A percentile compares a stretch with the other conserved stretches of the same genome.
These are phyloP conservation scores for Scleropages formosus DNA, from an alignment of 2,797 vertebrate species.

Conservation along the genomic window DNA sequence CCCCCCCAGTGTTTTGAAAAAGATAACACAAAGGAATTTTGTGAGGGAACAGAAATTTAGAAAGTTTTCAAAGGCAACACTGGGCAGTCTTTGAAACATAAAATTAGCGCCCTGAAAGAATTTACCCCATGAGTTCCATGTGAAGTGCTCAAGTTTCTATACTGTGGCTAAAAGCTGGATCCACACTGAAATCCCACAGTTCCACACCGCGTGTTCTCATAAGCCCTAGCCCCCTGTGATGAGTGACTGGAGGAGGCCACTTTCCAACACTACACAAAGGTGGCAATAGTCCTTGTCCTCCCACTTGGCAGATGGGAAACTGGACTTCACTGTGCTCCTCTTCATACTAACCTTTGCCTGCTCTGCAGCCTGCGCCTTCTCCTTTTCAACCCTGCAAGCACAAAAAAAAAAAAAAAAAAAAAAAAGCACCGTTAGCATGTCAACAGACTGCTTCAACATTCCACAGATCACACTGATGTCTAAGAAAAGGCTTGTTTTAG, in stretches of 20 bases:
- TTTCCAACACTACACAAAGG: slow-evolving; percentile 3
- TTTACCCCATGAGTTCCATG: too few relatives aligned
- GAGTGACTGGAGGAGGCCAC: not conserved
- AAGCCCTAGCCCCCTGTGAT: not conserved
- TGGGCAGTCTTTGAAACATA: too few relatives aligned
- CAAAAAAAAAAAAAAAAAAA: too few relatives aligned
- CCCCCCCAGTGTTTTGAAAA: too few relatives aligned
- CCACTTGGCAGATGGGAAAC: slow-evolving; percentile 70
- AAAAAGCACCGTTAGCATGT: not conserved
- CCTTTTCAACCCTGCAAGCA: slow-evolving; percentile 86
- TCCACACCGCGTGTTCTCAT: not conserved
- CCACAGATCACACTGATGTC: not conserved
- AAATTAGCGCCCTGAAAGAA: too few relatives aligned
- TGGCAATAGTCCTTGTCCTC: slow-evolving; percentile 43
- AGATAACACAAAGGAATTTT: too few relatives aligned
- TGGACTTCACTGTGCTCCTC: slow-evolving; percentile 67
- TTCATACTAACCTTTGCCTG: slow-evolving; percentile 88
- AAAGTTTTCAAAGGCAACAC: too few relatives aligned
- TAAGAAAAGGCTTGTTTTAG: too few relatives aligned
- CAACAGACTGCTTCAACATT: not conserved
- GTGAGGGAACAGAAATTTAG: too few relatives aligned
- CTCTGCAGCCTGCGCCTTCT: slow-evolving; percentile 92
- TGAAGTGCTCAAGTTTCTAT: too few relatives aligned
- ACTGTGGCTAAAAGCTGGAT: too few relatives aligned
- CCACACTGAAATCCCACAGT: not conserved